Evolutionary conservation across 2,888 invertebrate species (phyloP).

Genomic region (Agrilus mali): DNA sequence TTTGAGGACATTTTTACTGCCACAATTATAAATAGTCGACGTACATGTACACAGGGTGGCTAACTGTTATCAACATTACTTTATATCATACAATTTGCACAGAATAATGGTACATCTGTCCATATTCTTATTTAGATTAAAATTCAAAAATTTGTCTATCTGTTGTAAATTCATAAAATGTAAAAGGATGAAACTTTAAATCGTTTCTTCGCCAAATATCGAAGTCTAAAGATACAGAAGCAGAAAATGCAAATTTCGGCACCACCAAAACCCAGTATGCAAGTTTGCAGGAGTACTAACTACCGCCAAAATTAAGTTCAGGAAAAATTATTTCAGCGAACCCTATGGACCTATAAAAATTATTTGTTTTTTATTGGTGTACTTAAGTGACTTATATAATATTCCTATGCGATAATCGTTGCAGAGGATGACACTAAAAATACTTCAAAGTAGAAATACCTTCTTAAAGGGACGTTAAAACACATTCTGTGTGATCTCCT

Average conservation of each 20-base stretch:
- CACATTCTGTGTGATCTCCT: conserved; percentile 83
- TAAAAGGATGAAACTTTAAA: conserved; percentile 4
- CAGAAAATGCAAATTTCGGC: conserved; percentile 77
- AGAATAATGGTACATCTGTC: too few species aligned
- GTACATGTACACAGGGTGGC: background rate
- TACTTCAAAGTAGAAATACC: conserved; percentile 74
- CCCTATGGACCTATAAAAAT: conserved; percentile 60
- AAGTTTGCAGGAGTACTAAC: conserved; percentile 64
- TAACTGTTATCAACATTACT: background rate
- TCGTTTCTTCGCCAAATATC: too few species aligned
- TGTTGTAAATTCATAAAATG: conserved; percentile 5
- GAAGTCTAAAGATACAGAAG: conserved; percentile 53
- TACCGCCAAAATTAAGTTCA: conserved; percentile 73
- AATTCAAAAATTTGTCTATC: conserved; percentile 4
- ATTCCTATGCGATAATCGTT: conserved; percentile 75
- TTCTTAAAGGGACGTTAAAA: conserved; percentile 84
- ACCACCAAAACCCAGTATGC: conserved; percentile 55
- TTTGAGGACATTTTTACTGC: conserved; percentile 15
- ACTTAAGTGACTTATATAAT: background rate
- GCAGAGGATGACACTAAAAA: conserved; percentile 81
- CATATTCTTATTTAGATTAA: too few species aligned
- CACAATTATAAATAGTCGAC: conserved; percentile 12
- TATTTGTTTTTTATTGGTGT: background rate
- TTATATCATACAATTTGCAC: too few species aligned
- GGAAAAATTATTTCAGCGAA: conserved; percentile 80